Conservation (phyloP, 2,888 invertebrate genomes). For the Nasonovia ribisnigri region DNA sequence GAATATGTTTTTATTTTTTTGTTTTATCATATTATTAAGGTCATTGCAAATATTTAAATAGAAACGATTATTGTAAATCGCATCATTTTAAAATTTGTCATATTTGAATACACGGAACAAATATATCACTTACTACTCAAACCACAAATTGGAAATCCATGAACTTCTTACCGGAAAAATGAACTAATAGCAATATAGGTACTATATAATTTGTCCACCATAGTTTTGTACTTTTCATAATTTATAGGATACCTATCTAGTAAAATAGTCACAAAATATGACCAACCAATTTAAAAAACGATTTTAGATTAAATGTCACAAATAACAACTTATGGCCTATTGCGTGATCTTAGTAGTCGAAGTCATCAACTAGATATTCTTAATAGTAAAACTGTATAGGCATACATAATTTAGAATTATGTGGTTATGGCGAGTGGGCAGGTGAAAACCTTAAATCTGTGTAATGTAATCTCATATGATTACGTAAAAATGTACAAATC, state of each 20-base stretch:
- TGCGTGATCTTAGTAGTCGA: not conserved
- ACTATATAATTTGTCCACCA: not conserved
- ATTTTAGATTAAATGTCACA: not conserved
- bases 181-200: not conserved
- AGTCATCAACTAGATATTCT: not conserved
- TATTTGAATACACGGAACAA: not conserved
- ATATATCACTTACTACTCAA: not conserved
- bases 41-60: not conserved
- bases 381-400: not conserved
- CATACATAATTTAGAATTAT: not conserved
- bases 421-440: not conserved
- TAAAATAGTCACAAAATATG: not conserved
- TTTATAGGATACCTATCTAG: no score
- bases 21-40: not conserved
- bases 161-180: not conserved
- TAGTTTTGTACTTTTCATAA: not conserved
- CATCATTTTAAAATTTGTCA: not conserved
- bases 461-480: not conserved
- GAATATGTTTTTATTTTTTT: not conserved
- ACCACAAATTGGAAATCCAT: not conserved
- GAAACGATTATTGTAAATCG: not conserved
- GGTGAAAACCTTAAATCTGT: not conserved
- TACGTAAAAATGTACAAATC: not conserved
- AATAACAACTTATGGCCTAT: not conserved
- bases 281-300: not conserved